phyloP scores from a whole-genome alignment of 2,888 invertebrate species.

The Branchipolynoe longqiensis region DNA sequence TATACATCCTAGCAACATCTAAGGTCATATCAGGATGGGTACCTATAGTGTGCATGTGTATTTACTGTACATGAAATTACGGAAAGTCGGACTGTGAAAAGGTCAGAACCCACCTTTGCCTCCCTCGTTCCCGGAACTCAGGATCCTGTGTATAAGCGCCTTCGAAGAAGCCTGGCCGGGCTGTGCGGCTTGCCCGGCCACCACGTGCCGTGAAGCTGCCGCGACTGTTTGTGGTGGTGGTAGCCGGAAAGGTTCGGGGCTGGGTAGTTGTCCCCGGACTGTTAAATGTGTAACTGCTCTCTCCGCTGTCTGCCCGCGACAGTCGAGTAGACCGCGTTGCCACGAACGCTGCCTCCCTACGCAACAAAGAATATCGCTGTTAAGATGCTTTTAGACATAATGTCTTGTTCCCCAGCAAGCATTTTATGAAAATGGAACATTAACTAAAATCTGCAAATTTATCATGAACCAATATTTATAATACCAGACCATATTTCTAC shows the following conservation, averaged over 20 bases:
- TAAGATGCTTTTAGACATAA: too few species aligned
- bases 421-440: too few species aligned
- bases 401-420: too few species aligned
- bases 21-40: too few species aligned
- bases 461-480: too few species aligned
- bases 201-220: slow-evolving; percentile 24
- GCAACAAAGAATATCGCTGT: too few species aligned
- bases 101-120: slow-evolving; percentile 44
- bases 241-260: slow-evolving; percentile 7
- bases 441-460: too few species aligned
- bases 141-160: slow-evolving; percentile 36
- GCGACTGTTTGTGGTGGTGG: slow-evolving; percentile 25
- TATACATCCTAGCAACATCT: too few species aligned
- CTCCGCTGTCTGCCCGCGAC: slow-evolving; percentile 41
- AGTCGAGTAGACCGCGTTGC: slow-evolving; percentile 1
- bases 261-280: slow-evolving; percentile 12
- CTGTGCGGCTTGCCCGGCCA: neutral
- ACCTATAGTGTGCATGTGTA: too few species aligned
- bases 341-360: slow-evolving; percentile 28
- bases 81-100: too few species aligned
- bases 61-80: too few species aligned
- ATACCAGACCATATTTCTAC: too few species aligned
- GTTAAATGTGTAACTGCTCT: slow-evolving; percentile 28
- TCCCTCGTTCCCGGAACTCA: slow-evolving; percentile 35
- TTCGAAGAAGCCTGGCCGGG: slow-evolving; percentile 39